These are phyloP conservation scores for Diloba caeruleocephala DNA, from an alignment of 2,888 invertebrate genomes.

Conservation along the genomic window DNA sequence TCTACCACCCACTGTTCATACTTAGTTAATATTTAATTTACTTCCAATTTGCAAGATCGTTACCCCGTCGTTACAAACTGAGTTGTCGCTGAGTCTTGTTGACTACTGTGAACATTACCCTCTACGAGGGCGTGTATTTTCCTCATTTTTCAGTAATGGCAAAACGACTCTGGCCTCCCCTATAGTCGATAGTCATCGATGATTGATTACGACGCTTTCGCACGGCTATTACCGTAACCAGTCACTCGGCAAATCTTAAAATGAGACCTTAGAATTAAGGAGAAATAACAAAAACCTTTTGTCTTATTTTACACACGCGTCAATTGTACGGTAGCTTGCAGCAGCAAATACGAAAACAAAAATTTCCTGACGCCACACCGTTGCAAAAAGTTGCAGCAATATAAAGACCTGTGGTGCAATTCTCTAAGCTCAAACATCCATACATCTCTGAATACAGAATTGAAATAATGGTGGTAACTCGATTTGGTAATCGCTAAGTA, in stretches of 20 bases:
- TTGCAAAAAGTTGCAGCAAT: slow-evolving; percentile 8
- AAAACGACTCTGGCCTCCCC: slow-evolving; percentile 60
- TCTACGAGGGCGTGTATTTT: slow-evolving; percentile 57
- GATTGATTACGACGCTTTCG: slow-evolving; percentile 69
- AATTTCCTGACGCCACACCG: slow-evolving; percentile 5
- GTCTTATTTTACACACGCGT: not conserved
- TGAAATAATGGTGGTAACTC: no score
- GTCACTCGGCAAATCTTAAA: slow-evolving; percentile 70
- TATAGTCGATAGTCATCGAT: slow-evolving; percentile 68
- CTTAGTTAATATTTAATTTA: slow-evolving; percentile 47
- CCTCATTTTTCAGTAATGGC: slow-evolving; percentile 66
- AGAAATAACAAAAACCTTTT: slow-evolving; percentile 45
- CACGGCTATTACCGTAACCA: slow-evolving; percentile 67
- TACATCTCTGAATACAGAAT: no score
- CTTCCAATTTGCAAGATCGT: slow-evolving; percentile 49
- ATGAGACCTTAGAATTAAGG: slow-evolving; percentile 58
- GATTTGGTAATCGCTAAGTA: no score
- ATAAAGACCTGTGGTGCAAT: no score
- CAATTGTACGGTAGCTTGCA: not conserved
- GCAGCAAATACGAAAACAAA: not conserved
- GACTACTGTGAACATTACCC: slow-evolving; percentile 58
- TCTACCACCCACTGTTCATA: slow-evolving; percentile 20
- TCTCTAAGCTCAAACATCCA: no score
- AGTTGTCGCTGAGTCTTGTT: slow-evolving; percentile 49
- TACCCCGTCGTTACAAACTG: slow-evolving; percentile 41